Evolutionary conservation across 2,113 vertebrate genomes (phyloP).

Genomic region (Crotophaga sulcirostris): DNA sequence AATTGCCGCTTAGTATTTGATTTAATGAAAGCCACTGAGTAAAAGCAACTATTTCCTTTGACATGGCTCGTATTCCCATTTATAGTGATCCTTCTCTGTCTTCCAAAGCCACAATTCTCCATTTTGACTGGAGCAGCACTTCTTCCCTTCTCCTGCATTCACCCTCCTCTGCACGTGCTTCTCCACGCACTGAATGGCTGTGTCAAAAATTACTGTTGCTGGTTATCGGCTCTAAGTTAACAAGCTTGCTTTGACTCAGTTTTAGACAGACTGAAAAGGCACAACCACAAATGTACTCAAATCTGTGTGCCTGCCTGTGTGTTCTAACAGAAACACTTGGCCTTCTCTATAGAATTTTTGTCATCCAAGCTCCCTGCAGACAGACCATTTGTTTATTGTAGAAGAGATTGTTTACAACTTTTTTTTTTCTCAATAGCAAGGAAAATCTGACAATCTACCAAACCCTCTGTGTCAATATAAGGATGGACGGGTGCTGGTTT

Average conservation of each 20-base stretch:
- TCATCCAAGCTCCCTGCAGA: background rate
- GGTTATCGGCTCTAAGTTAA: constrained; percentile 31
- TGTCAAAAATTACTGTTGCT: constrained; percentile 33
- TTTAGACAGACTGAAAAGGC: background rate
- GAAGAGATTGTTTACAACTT: background rate
- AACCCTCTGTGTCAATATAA: background rate
- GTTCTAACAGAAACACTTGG: constrained; percentile 19
- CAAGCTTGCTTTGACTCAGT: background rate
- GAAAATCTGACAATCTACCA: background rate
- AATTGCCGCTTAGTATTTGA: constrained; percentile 72
- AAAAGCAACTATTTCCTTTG: constrained; percentile 68
- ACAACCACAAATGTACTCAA: background rate
- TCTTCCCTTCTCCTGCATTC: background rate
- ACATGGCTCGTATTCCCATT: constrained; percentile 55
- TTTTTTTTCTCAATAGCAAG: background rate
- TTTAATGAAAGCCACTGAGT: constrained; percentile 70
- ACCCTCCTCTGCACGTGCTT: background rate
- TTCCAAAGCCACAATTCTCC: constrained; percentile 45
- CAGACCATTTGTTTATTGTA: background rate
- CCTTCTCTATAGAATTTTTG: background rate
- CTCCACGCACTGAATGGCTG: background rate
- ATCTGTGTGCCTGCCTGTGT: background rate
- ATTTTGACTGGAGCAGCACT: background rate
- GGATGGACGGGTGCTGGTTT: background rate
- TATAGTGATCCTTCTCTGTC: constrained; percentile 56